Evolutionary conservation across 37 sponge, comb jelly and placozoan genomes (phyloP), one percentile per base, ranked within the genome.

Genomic region (Bolinopsis microptera): DNA sequence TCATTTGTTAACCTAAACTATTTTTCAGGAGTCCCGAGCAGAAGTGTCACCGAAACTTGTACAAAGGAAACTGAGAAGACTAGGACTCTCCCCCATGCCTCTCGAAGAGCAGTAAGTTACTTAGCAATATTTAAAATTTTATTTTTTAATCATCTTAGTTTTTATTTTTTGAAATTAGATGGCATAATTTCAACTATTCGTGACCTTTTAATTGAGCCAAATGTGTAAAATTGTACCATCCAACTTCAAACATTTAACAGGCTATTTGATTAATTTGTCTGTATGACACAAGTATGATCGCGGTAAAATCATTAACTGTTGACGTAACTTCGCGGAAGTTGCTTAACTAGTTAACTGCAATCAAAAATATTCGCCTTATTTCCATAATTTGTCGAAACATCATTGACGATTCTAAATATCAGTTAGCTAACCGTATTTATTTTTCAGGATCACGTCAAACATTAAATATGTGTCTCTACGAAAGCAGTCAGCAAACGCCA

Each of bases 1-100:
- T n/a, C n/a, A n/a, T n/a, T n/a, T n/a, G n/a, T n/a, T n/a, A 48
- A 48, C 5, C 5, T 13, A 48, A 18, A 48, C 13, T 48, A 48
- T 24, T 16, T 40, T 34, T 38, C 61, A 41, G 90, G 90, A 41
- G 28, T 77, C 80, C 3, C 33, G 23, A 27, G 30, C 13, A 40
- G 90, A 86, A 39, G 0, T 86, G 31, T 86, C 90, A 9, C 90
- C 90, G 1, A 86, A 86, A 41, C n/a, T 86, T 22, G 18, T 86
- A 34, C 38, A 86, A 30, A 39, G 90, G 30, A 86, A 86, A 86
- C 90, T 86, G 31, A 38, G 90, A 40, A 86, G 30, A 86, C 61
- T 86, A n/a, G 90, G 90, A 28, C 90, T 86, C 26, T 39, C 41
- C 24, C 90, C 90, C 26, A 86, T 86, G 90, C 90, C 90, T n/a